Evolutionary conservation across 1,140 invertebrate genomes (phyloP), one percentile per base, ranked within the genome.

Genomic region (Coelopa frigida): DNA sequence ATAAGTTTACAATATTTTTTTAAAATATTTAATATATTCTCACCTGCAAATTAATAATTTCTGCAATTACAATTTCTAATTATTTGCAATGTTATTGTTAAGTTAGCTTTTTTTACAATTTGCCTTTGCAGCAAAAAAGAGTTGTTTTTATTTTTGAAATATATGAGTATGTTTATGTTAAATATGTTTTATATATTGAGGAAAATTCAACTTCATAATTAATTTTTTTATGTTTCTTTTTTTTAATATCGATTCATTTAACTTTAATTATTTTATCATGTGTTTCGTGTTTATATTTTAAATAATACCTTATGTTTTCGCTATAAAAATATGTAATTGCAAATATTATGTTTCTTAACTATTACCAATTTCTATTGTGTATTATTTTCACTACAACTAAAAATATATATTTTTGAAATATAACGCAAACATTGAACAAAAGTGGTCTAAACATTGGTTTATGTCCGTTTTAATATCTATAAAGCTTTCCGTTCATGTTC

Each of bases 361-460:
- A 17, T 17, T 21, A 32, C 41, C 22, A 12, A 43, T 31, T 43
- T n/a, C 23, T 31, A 17, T 43, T 43, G 15, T 43, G n/a, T 42
- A 10, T 14, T 38, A 21, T 38, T 38, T 22, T 22, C 36, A n/a
- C 6, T 38, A 21, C 24, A 38, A 38, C 22, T 38, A 38, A 20
- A 38, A 38, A 20, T 38, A 38, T 38, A 38, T 42, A 12, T 18
- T 27, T 17, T 27, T 41, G 29, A 11, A 27, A 27, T 40, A 4
- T 27, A 18, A 40, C 12, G 27, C 20, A 23, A 20, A 40, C 27
- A 24, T 22, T 40, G 5, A 8, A 24, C 3, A 24, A 24, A 24
- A n/a, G 23, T 40, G 10, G 14, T 21, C 22, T 23, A 5, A 24
- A 39, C 15, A 8, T 20, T 39, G 24, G 24, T 39, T 6, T 36